Percentiles rank a stretch among this genome's conserved stretches.
These are phyloP conservation scores for Elephantulus edwardii DNA, from an alignment of 2,113 vertebrate genomes.

Conservation along the genomic window DNA sequence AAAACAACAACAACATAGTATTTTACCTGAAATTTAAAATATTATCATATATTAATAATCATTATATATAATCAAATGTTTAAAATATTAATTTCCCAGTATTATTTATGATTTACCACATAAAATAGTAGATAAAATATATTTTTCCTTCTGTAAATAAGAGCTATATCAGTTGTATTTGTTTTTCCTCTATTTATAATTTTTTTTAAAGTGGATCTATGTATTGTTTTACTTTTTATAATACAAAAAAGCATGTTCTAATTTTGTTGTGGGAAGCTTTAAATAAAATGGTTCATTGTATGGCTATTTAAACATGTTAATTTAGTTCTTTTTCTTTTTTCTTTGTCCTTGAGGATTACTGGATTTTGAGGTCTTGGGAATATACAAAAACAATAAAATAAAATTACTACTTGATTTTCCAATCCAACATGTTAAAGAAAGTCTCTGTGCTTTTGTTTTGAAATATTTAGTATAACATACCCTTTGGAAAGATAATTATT, in stretches of 20 bases:
- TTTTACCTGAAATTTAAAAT: neutral
- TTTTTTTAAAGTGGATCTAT: neutral
- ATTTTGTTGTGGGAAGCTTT: neutral
- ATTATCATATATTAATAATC: neutral
- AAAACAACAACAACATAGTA: too few relatives aligned
- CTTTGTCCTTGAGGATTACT: neutral
- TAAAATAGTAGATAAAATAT: neutral
- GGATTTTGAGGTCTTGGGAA: neutral
- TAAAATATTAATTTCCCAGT: neutral
- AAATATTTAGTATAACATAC: slow-evolving; percentile 12
- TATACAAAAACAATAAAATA: neutral
- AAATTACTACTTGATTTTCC: neutral
- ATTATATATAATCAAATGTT: too few relatives aligned
- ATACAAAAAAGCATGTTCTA: neutral
- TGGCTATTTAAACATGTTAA: neutral
- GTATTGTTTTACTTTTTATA: neutral
- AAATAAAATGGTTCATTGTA: neutral
- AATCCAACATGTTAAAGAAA: neutral
- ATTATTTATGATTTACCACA: neutral
- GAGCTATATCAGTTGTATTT: neutral
- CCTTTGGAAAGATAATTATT: neutral
- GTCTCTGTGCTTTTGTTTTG: neutral
- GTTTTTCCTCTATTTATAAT: neutral
- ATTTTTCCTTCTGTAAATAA: neutral
- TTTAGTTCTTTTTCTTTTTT: neutral